Base-by-base conservation (phyloP, 2,797 vertebrate genomes). In the Chelonia mydas region DNA sequence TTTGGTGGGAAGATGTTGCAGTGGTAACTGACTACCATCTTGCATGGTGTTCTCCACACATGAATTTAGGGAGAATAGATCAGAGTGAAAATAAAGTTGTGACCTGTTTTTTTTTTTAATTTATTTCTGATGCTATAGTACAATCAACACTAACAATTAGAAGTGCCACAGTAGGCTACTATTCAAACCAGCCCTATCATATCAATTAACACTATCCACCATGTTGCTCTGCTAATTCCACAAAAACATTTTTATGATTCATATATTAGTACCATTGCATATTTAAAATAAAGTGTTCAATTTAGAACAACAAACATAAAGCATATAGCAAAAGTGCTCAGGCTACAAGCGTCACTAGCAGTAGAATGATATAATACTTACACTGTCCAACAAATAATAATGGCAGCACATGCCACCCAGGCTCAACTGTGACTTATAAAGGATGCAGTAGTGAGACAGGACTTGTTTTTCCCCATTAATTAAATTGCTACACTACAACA, bases 341-440 rank as follows among this genome's bases (percentile, higher is more conserved):
- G 57, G 86, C 81, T 80, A 45, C 55, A 83, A 61, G 37, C 74
- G 59, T 72, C 59, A 80, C 90, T 84, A 53, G 76, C 17, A 68
- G 65, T 80, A 84, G 51, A 81, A 92, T 89, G 85, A 94, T 81
- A 49, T 76, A 86, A 94, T 94, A 76, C 85, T 82, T 88, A 85
- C 54, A 88, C 81, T 85, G 77, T 33, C 77, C 76, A 88, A 17
- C 77, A 87, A 94, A 41, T 41, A 41, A 41, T 41, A 41, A 41
- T 41, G 41, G 41, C 41, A 41, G 41, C 41, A 41, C 41, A 41
- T 41, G 41, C 41, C 41, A 41, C 41, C 41, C 41, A 41, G 41
- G 41, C 41, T 41, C 41, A 41, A 41, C 21, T 54, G 54, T 54
- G 25, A 25, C 54, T 54, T 54, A 54, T 54, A 25, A 54, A 54